phyloP scores from a whole-genome alignment of 2,113 vertebrate species.

The Abramis brama region DNA sequence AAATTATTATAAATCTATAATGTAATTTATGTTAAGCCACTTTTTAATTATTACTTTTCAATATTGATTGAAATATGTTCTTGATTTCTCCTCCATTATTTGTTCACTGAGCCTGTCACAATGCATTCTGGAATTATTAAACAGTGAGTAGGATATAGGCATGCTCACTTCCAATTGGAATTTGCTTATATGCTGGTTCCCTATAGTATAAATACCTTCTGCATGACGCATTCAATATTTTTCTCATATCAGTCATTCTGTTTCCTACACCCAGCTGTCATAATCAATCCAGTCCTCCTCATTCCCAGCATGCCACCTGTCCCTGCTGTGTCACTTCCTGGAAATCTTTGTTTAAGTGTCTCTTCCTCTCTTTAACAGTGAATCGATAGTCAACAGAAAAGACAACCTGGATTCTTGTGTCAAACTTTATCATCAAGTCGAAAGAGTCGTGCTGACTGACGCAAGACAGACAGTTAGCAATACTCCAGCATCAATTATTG shows the following conservation, averaged over 20 bases:
- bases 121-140: background rate
- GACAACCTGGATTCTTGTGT: background rate
- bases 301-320: conserved; percentile 46
- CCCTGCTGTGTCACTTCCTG: conserved; percentile 25
- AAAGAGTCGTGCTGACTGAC: background rate
- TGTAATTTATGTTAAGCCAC: too few species aligned
- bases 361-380: conserved; percentile 16
- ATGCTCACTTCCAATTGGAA: too few species aligned
- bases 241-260: conserved; percentile 34
- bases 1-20: too few species aligned
- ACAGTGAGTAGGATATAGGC: too few species aligned
- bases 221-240: background rate
- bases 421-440: background rate
- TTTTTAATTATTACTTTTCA: background rate
- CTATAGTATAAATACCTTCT: background rate
- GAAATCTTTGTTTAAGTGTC: background rate
- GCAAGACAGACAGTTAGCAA: conserved; percentile 9
- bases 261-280: conserved; percentile 11
- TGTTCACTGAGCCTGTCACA: background rate
- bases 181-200: background rate
- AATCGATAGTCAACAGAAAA: conserved; percentile 8
- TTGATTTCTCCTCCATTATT: background rate
- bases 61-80: background rate
- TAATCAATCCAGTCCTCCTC: conserved; percentile 25
- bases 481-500: conserved; percentile 25